A percentile compares a stretch with the other conserved stretches of the same genome.
Evolutionary conservation across 2,797 vertebrate species (phyloP).

Genomic region (Kryptolebias ocellatus): DNA sequence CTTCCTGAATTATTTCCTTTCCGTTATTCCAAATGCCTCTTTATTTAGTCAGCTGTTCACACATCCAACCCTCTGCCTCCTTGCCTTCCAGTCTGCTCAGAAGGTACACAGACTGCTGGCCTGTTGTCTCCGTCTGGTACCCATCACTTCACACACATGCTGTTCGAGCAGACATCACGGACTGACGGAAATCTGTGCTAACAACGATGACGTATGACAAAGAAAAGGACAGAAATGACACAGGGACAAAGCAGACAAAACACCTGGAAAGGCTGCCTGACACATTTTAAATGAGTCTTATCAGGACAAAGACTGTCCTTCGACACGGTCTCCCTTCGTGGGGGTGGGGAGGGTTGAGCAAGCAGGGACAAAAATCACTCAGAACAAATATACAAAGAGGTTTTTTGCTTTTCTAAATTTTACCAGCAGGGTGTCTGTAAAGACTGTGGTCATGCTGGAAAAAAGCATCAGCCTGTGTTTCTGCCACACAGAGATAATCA

Average conservation of each 20-base stretch:
- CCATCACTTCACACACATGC: slow-evolving; percentile 30
- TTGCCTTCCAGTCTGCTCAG: slow-evolving; percentile 32
- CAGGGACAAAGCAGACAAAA: slow-evolving; percentile 23
- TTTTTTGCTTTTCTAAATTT: too few species aligned
- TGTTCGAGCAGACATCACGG: slow-evolving; percentile 31
- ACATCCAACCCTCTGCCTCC: slow-evolving; percentile 46
- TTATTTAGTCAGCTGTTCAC: slow-evolving; percentile 55
- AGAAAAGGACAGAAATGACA: slow-evolving; percentile 23
- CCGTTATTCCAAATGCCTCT: slow-evolving; percentile 26
- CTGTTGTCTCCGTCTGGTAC: slow-evolving; percentile 42
- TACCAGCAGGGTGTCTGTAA: too few species aligned
- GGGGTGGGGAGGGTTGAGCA: too few species aligned
- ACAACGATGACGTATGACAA: slow-evolving; percentile 44
- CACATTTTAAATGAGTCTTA: slow-evolving; percentile 61
- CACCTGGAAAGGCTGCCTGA: slow-evolving; percentile 27
- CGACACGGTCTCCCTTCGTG: slow-evolving; percentile 18
- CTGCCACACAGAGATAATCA: too few species aligned
- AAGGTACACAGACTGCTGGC: slow-evolving; percentile 36
- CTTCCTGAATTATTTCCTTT: slow-evolving; percentile 10
- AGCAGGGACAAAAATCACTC: not conserved
- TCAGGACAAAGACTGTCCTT: slow-evolving; percentile 52
- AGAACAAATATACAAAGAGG: not conserved
- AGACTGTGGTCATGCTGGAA: too few species aligned
- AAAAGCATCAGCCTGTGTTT: too few species aligned
- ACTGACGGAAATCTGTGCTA: slow-evolving; percentile 59